Conservation (phyloP, 1,140 invertebrate genomes). For the Yoshiicerus persimilis region DNA sequence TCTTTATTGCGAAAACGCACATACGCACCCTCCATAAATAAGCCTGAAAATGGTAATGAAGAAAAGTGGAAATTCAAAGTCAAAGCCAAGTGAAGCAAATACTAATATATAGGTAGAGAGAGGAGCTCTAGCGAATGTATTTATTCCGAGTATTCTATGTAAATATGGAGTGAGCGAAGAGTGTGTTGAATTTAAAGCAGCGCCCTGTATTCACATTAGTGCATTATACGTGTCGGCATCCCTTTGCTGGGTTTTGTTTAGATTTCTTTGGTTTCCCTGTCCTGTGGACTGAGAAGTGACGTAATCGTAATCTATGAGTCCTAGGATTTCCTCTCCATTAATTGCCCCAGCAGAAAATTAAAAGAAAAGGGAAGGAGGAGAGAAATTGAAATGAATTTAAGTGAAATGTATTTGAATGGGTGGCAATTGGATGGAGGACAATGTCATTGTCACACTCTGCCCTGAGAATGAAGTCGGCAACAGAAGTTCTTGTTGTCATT, state of each 20-base stretch:
- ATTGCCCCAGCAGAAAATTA: slow-evolving; percentile 28
- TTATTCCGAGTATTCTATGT: neutral
- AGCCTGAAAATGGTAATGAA: neutral
- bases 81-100: neutral
- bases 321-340: slow-evolving; percentile 35
- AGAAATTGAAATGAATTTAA: slow-evolving; percentile 25
- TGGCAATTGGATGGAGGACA: neutral
- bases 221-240: neutral
- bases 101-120: neutral
- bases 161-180: neutral
- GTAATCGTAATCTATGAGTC: slow-evolving; percentile 8
- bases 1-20: neutral
- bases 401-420: slow-evolving; percentile 31
- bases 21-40: neutral
- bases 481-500: neutral
- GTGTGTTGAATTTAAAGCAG: neutral
- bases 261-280: neutral
- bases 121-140: neutral
- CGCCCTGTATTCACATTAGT: neutral
- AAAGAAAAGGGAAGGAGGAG: neutral
- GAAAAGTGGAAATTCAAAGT: neutral
- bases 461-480: neutral
- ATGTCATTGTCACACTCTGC: slow-evolving; percentile 20
- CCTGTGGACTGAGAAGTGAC: neutral
- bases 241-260: neutral